These are phyloP conservation scores for Anarrhichthys ocellatus DNA, from an alignment of 2,113 vertebrate genomes.

Conservation along the genomic window DNA sequence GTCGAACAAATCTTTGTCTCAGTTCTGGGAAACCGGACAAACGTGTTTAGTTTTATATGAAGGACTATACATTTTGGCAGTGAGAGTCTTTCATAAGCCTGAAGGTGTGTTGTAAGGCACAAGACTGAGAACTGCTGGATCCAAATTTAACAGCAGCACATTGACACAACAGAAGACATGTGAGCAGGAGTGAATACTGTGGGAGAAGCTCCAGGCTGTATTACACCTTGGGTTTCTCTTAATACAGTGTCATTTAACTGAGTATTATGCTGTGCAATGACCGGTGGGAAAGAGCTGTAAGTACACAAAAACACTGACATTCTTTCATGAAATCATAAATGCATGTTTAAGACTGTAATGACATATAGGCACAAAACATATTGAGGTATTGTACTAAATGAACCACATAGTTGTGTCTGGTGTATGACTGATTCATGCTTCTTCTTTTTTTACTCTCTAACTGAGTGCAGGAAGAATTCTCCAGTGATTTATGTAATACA, in stretches of 20 bases:
- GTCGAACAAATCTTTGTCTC: background rate
- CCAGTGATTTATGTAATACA: background rate
- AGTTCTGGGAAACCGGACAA: background rate
- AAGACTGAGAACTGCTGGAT: constrained; percentile 1
- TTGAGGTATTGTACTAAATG: background rate
- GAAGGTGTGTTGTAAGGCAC: background rate
- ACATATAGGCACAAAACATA: background rate
- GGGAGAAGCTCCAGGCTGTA: background rate
- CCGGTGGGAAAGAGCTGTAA: background rate
- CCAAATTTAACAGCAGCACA: background rate
- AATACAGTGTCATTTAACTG: background rate
- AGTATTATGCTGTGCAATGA: background rate
- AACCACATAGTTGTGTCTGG: background rate
- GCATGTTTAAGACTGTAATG: background rate
- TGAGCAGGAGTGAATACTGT: background rate
- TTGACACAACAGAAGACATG: constrained; percentile 1
- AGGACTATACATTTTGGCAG: constrained; percentile 5
- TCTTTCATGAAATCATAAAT: constrained; percentile 1
- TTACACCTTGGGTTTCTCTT: background rate
- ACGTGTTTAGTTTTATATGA: constrained; percentile 3
- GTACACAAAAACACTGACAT: background rate
- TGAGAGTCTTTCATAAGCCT: background rate
- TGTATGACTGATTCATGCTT: background rate
- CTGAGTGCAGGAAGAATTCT: background rate
- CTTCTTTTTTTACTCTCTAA: background rate